A percentile compares a stretch with the other conserved stretches of the same genome.
Evolutionary conservation across 1,140 invertebrate species (phyloP).

Genomic region (Drosophila santomea): DNA sequence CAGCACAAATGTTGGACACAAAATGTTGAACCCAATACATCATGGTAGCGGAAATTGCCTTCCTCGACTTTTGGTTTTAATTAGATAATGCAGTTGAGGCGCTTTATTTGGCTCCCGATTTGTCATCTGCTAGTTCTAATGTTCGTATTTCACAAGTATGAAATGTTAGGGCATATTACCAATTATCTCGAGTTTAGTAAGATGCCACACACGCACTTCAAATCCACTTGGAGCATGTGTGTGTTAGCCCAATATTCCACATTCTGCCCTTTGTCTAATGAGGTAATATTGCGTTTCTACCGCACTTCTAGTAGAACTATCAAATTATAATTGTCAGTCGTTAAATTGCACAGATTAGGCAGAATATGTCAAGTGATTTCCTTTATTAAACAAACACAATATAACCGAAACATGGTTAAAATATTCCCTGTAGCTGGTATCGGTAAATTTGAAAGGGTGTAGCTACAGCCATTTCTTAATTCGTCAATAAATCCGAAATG

Average conservation of each 20-base stretch:
- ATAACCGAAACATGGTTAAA: too few species aligned
- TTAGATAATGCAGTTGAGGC: conserved; percentile 8
- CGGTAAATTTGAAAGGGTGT: not conserved
- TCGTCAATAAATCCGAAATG: conserved; percentile 29
- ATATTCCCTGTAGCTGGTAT: too few species aligned
- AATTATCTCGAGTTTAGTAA: not conserved
- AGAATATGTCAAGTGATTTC: not conserved
- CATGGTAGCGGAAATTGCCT: conserved; percentile 34
- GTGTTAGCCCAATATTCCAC: too few species aligned
- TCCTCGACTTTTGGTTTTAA: conserved; percentile 20
- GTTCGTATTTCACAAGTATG: not conserved
- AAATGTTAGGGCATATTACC: not conserved
- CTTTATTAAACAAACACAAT: conserved; percentile 3
- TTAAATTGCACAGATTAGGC: not conserved
- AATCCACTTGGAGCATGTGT: not conserved
- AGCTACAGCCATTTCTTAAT: conserved; percentile 7
- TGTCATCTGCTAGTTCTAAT: not conserved
- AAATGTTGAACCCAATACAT: conserved; percentile 27
- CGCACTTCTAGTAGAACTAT: not conserved
- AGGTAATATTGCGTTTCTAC: not conserved
- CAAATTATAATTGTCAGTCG: not conserved
- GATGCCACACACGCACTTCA: not conserved
- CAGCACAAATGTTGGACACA: conserved; percentile 24
- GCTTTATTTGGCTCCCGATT: conserved; percentile 3
- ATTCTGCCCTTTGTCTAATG: not conserved